Conservation (phyloP, 2,797 vertebrate genomes). For the Gobionotothen gibberifrons region DNA sequence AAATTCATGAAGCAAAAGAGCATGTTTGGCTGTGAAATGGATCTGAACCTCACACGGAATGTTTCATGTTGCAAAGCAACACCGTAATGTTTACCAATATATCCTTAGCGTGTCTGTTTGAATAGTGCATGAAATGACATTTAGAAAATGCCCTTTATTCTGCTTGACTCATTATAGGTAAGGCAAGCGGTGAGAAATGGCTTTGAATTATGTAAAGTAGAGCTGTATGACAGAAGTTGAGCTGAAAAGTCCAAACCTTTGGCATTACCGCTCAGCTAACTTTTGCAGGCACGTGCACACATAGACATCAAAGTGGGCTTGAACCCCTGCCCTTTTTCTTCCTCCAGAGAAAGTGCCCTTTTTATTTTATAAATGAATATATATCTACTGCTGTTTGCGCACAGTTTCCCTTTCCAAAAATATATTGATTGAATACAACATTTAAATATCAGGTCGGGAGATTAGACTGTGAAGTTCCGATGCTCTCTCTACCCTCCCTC, state of each 20-base stretch:
- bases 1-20: slow-evolving; percentile 58
- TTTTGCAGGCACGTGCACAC: background rate
- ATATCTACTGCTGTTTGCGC: no score
- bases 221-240: slow-evolving; percentile 32
- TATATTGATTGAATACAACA: no score
- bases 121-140: slow-evolving; percentile 73
- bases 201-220: slow-evolving; percentile 60
- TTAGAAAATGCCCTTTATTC: slow-evolving; percentile 72
- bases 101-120: slow-evolving; percentile 59
- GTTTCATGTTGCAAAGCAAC: slow-evolving; percentile 64
- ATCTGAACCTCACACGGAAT: slow-evolving; percentile 46
- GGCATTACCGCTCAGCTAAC: slow-evolving; percentile 12
- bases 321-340: no score
- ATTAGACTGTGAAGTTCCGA: no score
- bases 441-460: no score
- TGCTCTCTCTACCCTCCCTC: no score
- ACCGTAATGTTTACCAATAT: slow-evolving; percentile 60
- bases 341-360: no score
- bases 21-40: slow-evolving; percentile 61
- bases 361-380: no score
- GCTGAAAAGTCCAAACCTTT: slow-evolving; percentile 44
- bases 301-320: no score
- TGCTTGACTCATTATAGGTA: slow-evolving; percentile 64
- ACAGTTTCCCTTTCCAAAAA: no score
- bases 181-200: slow-evolving; percentile 49